These are phyloP conservation scores for Coilia nasus DNA, from an alignment of 2,797 vertebrate species.

Conservation along the genomic window DNA sequence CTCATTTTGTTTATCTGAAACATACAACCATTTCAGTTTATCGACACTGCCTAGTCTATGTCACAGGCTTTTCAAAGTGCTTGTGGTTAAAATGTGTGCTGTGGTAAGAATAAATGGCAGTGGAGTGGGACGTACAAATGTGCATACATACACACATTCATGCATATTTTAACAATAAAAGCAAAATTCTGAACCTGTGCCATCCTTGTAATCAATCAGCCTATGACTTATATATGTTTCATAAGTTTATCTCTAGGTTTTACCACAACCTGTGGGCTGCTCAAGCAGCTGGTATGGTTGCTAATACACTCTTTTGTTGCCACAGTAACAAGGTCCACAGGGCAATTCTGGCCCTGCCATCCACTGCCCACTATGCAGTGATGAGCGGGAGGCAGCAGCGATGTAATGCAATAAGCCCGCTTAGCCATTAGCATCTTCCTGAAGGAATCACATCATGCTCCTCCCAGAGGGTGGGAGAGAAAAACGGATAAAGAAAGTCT, in stretches of 20 bases:
- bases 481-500: constrained; percentile 46
- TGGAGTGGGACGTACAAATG: not conserved
- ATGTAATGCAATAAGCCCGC: constrained; percentile 72
- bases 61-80: not conserved
- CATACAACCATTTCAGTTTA: not conserved
- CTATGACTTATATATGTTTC: not conserved
- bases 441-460: constrained; percentile 64
- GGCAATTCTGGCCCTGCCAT: constrained; percentile 35
- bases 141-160: not conserved
- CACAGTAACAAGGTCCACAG: constrained; percentile 42
- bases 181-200: not conserved
- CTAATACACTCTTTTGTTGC: constrained; percentile 4
- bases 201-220: not conserved
- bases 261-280: not conserved
- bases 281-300: not conserved
- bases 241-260: not conserved
- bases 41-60: not conserved
- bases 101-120: not conserved
- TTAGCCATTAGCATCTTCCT: constrained; percentile 74
- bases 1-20: not conserved
- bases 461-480: constrained; percentile 53
- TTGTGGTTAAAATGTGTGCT: not conserved
- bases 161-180: not conserved
- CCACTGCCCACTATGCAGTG: constrained; percentile 36
- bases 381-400: constrained; percentile 34